Evolutionary conservation across 2,113 vertebrate species (phyloP), one percentile per base, ranked within the genome.

Genomic region (Prunella fulvescens): DNA sequence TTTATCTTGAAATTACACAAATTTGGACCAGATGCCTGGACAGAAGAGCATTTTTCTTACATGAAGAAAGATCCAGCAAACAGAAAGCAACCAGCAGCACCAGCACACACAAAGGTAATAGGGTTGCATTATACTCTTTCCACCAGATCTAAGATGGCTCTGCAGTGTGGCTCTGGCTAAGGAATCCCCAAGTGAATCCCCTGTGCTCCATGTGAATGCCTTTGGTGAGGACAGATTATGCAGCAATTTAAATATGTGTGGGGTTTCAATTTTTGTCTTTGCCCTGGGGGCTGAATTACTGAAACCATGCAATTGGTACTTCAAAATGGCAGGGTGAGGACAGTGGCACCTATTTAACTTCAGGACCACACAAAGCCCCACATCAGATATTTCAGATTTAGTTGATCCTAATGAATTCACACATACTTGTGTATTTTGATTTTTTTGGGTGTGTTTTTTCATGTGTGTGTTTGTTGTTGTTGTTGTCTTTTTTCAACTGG

Each of bases 191-290:
- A 4, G 4, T 26, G 56, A 85, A 74, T 26, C 16, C n/a, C 19
- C 44, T 45, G 16, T 54, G 40, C 10, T 40, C 29, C 28, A 35
- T 2, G 7, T 11, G 42, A 35, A 66, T 57, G 39, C 24, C 48
- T 69, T 51, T 3, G 2, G 33, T 62, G 16, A 84, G 29, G 48
- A 76, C 12, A 50, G 60, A 62, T 47, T 35, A 54, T 25, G 31
- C 50, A 86, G 58, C 13, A 45, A 24, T 8, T 57, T 23, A 58
- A 40, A 5, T 24, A 60, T 0, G 2, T 0, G 2, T 16, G 9
- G 5, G 4, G 0, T 72, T 85, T 82, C 42, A 51, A 56, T 22
- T 45, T 77, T 22, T 71, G 7, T 42, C 22, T 56, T 83, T 77
- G 29, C 19, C n/a, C 7, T 53, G 7, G 19, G 12, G 22, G 7